A percentile compares a stretch with the other conserved stretches of the same genome.
Evolutionary conservation across 2,797 vertebrate genomes (phyloP).

Genomic region (Pseudotriccus pelzelni): DNA sequence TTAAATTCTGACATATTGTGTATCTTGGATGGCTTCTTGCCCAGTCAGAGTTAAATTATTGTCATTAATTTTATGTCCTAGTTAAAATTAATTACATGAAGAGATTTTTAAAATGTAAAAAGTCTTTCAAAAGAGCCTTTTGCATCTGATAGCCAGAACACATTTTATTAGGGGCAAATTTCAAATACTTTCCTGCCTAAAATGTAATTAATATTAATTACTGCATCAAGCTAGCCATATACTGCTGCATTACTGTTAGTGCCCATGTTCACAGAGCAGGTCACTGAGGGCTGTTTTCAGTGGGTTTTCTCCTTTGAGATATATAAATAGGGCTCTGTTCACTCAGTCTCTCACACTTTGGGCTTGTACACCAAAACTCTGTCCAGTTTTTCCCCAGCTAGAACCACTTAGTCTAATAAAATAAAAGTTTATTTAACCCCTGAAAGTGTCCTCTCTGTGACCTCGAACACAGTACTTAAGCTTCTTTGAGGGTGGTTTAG

Average conservation of each 20-base stretch:
- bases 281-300: background rate
- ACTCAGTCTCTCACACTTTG: background rate
- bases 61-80: background rate
- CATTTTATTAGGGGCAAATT: background rate
- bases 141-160: background rate
- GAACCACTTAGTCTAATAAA: background rate
- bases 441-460: background rate
- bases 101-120: background rate
- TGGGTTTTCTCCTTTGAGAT: background rate
- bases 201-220: background rate
- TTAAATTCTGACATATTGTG: background rate
- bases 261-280: background rate
- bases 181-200: background rate
- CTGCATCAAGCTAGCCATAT: background rate
- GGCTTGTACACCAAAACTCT: background rate
- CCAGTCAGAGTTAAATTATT: background rate
- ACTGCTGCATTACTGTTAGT: background rate
- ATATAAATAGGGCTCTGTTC: background rate
- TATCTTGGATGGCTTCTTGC: background rate
- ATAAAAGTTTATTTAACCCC: background rate
- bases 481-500: background rate
- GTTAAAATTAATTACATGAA: background rate
- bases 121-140: background rate
- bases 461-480: background rate
- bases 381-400: background rate